These are phyloP conservation scores for Neofelis nebulosa DNA, from an alignment of 2,113 vertebrate species.

Conservation along the genomic window DNA sequence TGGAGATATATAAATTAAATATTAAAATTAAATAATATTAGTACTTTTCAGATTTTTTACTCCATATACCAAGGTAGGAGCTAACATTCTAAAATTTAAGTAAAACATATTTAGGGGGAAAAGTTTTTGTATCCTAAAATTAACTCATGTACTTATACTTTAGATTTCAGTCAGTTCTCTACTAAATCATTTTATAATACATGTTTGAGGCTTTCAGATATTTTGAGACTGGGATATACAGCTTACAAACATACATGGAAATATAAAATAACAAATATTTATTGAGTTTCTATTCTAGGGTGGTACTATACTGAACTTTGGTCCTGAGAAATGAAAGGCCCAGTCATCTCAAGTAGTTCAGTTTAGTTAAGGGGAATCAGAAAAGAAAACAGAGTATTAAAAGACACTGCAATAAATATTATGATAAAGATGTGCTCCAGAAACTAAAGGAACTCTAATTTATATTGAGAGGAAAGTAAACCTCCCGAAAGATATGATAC, in stretches of 20 bases:
- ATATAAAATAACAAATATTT: not conserved
- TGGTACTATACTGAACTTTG: not conserved
- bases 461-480: not conserved
- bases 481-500: not conserved
- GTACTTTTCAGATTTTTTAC: not conserved
- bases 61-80: not conserved
- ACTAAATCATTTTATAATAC: not conserved
- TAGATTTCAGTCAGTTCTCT: not conserved
- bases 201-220: not conserved
- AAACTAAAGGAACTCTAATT: not conserved
- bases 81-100: not conserved
- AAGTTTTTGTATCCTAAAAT: not conserved
- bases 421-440: not conserved
- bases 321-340: not conserved
- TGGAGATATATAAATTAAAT: not conserved
- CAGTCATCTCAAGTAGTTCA: not conserved
- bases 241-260: not conserved
- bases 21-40: not conserved
- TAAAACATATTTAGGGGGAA: not conserved
- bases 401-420: not conserved
- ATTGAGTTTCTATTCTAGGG: not conserved
- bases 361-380: not conserved
- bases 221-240: not conserved
- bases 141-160: conserved; percentile 1
- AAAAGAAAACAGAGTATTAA: not conserved